Conservation (phyloP, 2,797 vertebrate species). For the Tokudaia muenninki region DNA sequence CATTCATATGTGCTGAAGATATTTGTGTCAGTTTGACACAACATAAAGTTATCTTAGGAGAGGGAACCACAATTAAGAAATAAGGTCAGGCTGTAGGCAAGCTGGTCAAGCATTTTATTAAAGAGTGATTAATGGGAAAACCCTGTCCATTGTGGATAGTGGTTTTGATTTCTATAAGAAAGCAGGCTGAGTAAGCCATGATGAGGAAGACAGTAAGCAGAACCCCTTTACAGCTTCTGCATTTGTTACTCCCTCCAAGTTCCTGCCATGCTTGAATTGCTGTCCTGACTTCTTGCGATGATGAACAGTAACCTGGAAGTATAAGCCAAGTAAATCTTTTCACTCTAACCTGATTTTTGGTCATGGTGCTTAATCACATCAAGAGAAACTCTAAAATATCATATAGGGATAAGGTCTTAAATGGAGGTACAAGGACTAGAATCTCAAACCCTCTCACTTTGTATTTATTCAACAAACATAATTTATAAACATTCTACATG, state of each 20-base stretch:
- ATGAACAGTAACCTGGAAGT: background rate
- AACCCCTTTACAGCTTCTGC: background rate
- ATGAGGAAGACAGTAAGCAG: background rate
- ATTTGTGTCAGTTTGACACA: background rate
- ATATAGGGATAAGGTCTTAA: background rate
- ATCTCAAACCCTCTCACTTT: background rate
- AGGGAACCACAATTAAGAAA: background rate
- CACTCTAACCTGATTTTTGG: background rate
- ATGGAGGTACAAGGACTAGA: background rate
- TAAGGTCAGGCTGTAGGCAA: background rate
- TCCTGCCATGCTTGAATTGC: background rate
- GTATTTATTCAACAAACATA: background rate
- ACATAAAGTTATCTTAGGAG: background rate
- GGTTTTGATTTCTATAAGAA: background rate
- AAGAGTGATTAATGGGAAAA: background rate
- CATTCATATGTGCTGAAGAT: background rate
- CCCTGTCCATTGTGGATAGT: background rate
- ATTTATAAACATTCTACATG: constrained; percentile 2
- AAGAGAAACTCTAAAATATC: background rate
- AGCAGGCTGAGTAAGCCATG: background rate
- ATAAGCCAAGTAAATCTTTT: background rate
- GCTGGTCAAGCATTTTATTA: background rate
- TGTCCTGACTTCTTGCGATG: background rate
- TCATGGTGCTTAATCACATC: background rate
- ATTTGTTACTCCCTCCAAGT: too few species aligned